phyloP scores from a whole-genome alignment of 2,888 invertebrate genomes.

The Leucania comma region DNA sequence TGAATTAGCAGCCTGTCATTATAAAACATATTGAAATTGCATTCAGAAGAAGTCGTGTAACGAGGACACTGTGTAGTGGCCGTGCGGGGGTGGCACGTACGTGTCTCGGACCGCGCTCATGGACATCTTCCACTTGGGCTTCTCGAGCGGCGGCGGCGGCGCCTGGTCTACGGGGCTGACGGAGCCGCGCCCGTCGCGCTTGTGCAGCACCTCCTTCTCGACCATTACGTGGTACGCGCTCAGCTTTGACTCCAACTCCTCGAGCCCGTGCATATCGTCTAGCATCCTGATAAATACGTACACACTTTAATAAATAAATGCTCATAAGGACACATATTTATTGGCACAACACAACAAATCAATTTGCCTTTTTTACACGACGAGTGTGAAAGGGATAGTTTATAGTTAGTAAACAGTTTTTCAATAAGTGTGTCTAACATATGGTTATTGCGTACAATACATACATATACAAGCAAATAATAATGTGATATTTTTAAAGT shows the following conservation, averaged over 20 bases:
- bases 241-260: slow-evolving; percentile 94
- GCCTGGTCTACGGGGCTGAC: slow-evolving; percentile 86
- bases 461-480: slow-evolving; percentile 48
- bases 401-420: slow-evolving; percentile 34
- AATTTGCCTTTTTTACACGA: slow-evolving; percentile 18
- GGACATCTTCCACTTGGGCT: slow-evolving; percentile 93
- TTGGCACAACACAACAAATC: neutral
- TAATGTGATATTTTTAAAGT: slow-evolving; percentile 24
- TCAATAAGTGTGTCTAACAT: slow-evolving; percentile 34
- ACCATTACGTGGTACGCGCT: slow-evolving; percentile 95
- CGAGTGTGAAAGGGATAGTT: slow-evolving; percentile 14
- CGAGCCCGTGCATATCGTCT: slow-evolving; percentile 93
- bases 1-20: slow-evolving; percentile 17
- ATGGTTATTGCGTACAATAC: slow-evolving; percentile 45
- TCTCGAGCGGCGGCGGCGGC: slow-evolving; percentile 88
- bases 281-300: slow-evolving; percentile 86
- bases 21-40: slow-evolving; percentile 20
- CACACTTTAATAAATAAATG: slow-evolving; percentile 62
- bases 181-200: slow-evolving; percentile 82
- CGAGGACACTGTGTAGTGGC: neutral
- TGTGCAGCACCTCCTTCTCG: slow-evolving; percentile 91
- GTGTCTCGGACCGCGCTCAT: slow-evolving; percentile 91
- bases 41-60: slow-evolving; percentile 2
- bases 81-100: slow-evolving; percentile 72
- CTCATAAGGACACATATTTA: slow-evolving; percentile 16